A percentile compares a stretch with the other conserved stretches of the same genome.
Evolutionary conservation across 2,113 vertebrate species (phyloP).

Genomic region (Neodontobutis hainanensis): DNA sequence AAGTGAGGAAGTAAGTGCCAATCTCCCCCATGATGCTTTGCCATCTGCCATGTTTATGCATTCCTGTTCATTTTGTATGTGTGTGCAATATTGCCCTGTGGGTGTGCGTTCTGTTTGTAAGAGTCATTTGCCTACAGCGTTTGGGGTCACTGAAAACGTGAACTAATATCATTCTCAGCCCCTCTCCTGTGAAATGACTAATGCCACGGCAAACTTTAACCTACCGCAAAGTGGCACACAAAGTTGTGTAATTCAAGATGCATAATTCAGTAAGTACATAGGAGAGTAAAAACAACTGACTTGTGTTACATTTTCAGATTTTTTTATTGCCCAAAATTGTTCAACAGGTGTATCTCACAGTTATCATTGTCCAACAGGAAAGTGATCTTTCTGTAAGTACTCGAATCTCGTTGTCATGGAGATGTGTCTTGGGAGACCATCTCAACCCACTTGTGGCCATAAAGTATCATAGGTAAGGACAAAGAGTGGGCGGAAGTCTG

Average conservation of each 20-base stretch:
- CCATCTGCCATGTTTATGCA: slow-evolving; percentile 69
- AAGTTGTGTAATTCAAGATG: slow-evolving; percentile 43
- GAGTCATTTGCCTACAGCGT: slow-evolving; percentile 45
- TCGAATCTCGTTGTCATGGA: slow-evolving; percentile 66
- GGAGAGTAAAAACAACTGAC: background rate
- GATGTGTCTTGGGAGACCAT: slow-evolving; percentile 66
- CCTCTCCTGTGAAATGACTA: slow-evolving; percentile 30
- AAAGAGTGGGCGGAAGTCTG: background rate
- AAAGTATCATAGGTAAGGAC: slow-evolving; percentile 59
- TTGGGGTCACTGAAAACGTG: slow-evolving; percentile 52
- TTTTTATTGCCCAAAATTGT: background rate
- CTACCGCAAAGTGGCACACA: slow-evolving; percentile 21
- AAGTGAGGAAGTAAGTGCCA: slow-evolving; percentile 64
- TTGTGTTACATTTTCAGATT: background rate
- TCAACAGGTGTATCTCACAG: slow-evolving; percentile 31
- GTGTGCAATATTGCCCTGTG: slow-evolving; percentile 24
- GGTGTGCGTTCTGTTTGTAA: slow-evolving; percentile 39
- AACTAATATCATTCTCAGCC: slow-evolving; percentile 49
- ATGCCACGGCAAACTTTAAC: slow-evolving; percentile 28
- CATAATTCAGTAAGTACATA: background rate
- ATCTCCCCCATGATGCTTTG: slow-evolving; percentile 77
- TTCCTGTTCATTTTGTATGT: slow-evolving; percentile 19
- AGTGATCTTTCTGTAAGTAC: slow-evolving; percentile 46
- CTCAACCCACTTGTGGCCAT: slow-evolving; percentile 62
- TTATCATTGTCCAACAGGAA: slow-evolving; percentile 41